Base-by-base conservation (phyloP, 1,140 invertebrate species). In the Ostrea edulis region DNA sequence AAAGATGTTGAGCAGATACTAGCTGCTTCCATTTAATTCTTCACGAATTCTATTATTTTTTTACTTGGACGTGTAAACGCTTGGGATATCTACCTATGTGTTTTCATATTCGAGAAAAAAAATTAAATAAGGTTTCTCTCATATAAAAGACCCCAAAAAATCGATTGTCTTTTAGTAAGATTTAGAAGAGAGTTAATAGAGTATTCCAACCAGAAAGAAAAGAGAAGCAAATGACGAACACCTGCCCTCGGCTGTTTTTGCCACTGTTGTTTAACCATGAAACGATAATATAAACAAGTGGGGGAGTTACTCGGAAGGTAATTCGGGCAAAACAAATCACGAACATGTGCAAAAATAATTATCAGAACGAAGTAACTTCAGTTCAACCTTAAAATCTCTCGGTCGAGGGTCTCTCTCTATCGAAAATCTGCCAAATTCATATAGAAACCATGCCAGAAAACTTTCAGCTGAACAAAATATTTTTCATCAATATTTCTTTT, bases 201-300 rank as follows among this genome's bases (percentile, higher is more conserved):
- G 68, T 44, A 77, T 77, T 29, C 68, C 68, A 77, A 77, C 25
- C 68, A 68, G 68, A 77, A 25, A 22, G 68, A 77, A 25, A 77
- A 12, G 25, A 29, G 68, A 77, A 29, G 68, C 9, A 77, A 77
- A 77, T 77, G 35, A 77, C 25, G 35, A 25, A 22, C 68, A 77
- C 29, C 68, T 77, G 68, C 68, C 68, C 29, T 14, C 8, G 25
- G 68, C 68, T 77, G 25, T 77, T 77, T 77, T 12, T 77, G 68
- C 68, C 25, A 77, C 68, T 35, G 29, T 25, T 77, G 68, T 77
- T 77, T 77, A 77, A 77, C 68, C 68, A 14, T 77, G 68, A 77
- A 77, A 77, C 68, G 68, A 77, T 77, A 77, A 77, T 25, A 14
- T 77, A 77, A 77, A 77, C 68, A 77, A 77, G 68, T 77, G 68